Percentiles rank a stretch among this genome's conserved stretches.
Conservation (phyloP, 1,140 invertebrate species). For the Liolophura sinensis region DNA sequence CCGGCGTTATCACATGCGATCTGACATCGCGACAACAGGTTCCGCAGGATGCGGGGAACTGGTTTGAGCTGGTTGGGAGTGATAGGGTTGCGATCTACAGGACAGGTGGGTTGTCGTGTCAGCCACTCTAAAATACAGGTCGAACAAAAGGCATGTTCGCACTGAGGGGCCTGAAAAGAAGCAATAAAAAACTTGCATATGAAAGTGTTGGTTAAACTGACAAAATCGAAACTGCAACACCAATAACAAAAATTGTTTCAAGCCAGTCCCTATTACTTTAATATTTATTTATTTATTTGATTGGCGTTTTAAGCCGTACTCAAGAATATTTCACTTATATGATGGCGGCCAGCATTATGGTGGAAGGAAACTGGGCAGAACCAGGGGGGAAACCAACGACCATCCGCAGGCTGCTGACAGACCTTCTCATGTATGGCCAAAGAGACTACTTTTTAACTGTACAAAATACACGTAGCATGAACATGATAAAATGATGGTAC, state of each 20-base stretch:
- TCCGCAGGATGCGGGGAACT: constrained; percentile 89
- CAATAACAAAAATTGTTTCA: neutral
- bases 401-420: no score
- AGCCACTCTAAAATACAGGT: constrained; percentile 95
- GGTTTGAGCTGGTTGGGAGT: constrained; percentile 84
- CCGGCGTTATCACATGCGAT: constrained; percentile 89
- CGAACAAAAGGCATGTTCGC: constrained; percentile 95
- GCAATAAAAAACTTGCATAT: constrained; percentile 12
- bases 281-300: no score
- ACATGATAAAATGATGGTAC: no score
- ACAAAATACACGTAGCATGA: no score
- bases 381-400: no score
- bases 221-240: neutral
- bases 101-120: constrained; percentile 87
- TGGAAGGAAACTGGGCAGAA: no score
- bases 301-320: no score
- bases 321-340: no score
- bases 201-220: neutral
- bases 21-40: constrained; percentile 82
- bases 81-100: constrained; percentile 86
- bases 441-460: no score
- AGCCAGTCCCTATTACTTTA: neutral
- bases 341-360: no score
- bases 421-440: no score
- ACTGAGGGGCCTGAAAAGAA: constrained; percentile 81